Base-by-base conservation (phyloP, 2,113 vertebrate species). In the Rana temporaria region DNA sequence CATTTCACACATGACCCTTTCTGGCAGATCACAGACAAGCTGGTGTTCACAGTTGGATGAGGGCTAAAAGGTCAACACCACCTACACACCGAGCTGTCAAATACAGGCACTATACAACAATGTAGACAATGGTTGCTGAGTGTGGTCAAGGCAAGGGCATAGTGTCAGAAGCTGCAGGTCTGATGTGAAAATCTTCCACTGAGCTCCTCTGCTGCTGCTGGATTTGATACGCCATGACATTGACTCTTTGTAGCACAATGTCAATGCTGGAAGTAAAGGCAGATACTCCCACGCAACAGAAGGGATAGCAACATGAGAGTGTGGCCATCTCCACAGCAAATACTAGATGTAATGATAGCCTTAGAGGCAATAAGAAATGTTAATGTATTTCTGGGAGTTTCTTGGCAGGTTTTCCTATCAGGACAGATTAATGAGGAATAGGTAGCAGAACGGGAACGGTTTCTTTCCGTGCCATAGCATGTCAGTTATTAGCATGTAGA, bases 361-460 rank as follows among this genome's bases (percentile, higher is more conserved):
- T 38, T 24, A 22, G 32, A 75, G 73, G 34, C 55, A 75, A 22
- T 14, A 76, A 34, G 73, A 62, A 38, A 76, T 76, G 56, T 48
- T 76, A 62, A 76, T 76, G 34, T 34, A 38, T 76, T 76, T 76
- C 59, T 76, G 34, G 73, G 73, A 24, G 59, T 76, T 76, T 20
- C 59, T 62, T 60, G 73, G 73, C 73, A 76, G 57, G 30, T 9
- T 42, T 63, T 2, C 42, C 2, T 76, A 34, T 42, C 59, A 62
- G 34, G 57, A 76, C 9, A 22, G 30, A 74, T 74, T 34, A 73
- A 57, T 72, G 17, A 30, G 24, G 53, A 11, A 24, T 30, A 59
- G 55, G 55, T 74, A 59, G 42, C 26, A 53, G 20, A 70, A 22
- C 1, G 48, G 19, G 6, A 73, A 73, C 55, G 1, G 12, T 63